Base-by-base conservation (phyloP, 2,888 invertebrate species). In the Lasioglossum vierecki region DNA sequence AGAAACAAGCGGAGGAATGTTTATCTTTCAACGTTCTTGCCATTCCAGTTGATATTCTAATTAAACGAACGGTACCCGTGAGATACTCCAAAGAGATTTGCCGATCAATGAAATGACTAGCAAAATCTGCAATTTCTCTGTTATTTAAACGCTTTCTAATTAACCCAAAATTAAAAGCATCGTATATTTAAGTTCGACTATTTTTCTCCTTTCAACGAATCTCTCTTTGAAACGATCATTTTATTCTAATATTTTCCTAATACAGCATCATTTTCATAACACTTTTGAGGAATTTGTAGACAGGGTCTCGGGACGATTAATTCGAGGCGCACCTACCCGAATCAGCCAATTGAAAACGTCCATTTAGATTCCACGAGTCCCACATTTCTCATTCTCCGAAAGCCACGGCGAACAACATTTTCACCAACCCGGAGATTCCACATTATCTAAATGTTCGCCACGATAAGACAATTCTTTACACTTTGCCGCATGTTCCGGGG, bases 391-490 rank as follows among this genome's bases (percentile, higher is more conserved):
- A 18, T 44, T 26, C 26, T 26, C 46, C 44, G 44, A 46, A 26
- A 72, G 44, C 39, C 68, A 39, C 68, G 9, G 22, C 68, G 1
- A 39, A 11, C 22, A 68, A 68, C 39, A 41, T 68, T 68, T 68
- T 41, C 68, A 68, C 41, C 68, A 72, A 30, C 46, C 30, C 44
- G 72, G 22, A 30, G 35, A 35, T 30, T 53, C 53, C 53, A 18
- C 72, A 0, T 35, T 22, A 49, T 75, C 57, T 44, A 60, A 75
- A 75, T 11, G 60, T n/a, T 41, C 53, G 13, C 26, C n/a, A 41
- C 39, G 73, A 49, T 49, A 30, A 30, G 60, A 57, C 46, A 30
- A 74, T 77, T 63, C 66, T 80, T 80, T 73, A 57, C 66, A 57
- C 76, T 76, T 30, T 22, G 63, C 15, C 53, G 35, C 26, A 49